These are phyloP conservation scores for Zoanthus sociatus DNA, from an alignment of 92 coral and sea anemone species.

Conservation along the genomic window DNA sequence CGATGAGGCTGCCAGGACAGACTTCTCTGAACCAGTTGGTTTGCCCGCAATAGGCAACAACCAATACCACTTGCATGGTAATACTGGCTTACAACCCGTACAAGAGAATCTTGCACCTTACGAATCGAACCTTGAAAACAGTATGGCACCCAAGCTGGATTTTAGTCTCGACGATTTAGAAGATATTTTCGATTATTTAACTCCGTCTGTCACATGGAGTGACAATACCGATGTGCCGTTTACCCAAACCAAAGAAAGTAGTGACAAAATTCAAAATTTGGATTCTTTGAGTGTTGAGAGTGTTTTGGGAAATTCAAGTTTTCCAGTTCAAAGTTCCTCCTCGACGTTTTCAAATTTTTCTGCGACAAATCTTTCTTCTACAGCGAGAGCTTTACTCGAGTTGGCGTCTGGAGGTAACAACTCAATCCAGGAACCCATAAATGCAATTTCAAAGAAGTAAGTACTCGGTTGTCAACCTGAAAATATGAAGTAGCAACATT, in stretches of 20 bases:
- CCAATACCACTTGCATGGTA: slow-evolving; percentile 12
- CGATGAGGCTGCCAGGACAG: slow-evolving; percentile 23
- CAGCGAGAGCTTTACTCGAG: slow-evolving; percentile 34
- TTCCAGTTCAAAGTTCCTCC: slow-evolving; percentile 11
- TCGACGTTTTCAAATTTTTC: slow-evolving; percentile 20
- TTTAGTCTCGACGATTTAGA: slow-evolving; percentile 10
- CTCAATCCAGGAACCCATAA: slow-evolving; percentile 1
- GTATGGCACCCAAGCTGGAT: slow-evolving; percentile 8
- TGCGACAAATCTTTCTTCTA: slow-evolving; percentile 24
- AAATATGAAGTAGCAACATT: not conserved
- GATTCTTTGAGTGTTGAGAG: not conserved
- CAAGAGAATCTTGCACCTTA: slow-evolving; percentile 7
- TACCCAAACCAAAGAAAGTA: slow-evolving; percentile 3
- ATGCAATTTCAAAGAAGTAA: slow-evolving; percentile 31
- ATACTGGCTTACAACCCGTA: slow-evolving; percentile 5
- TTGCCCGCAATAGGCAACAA: slow-evolving; percentile 21
- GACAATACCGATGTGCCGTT: not conserved
- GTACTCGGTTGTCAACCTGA: not conserved
- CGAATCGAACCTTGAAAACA: not conserved
- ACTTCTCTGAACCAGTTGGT: slow-evolving; percentile 19
- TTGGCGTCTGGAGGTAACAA: slow-evolving; percentile 2
- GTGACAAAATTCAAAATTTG: not conserved
- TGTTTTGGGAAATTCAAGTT: slow-evolving; percentile 7
- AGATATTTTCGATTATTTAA: slow-evolving; percentile 21
- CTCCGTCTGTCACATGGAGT: slow-evolving; percentile 36